A percentile compares a stretch with the other conserved stretches of the same genome.
phyloP scores from a whole-genome alignment of 2,797 vertebrate genomes.

The Potorous gilbertii region DNA sequence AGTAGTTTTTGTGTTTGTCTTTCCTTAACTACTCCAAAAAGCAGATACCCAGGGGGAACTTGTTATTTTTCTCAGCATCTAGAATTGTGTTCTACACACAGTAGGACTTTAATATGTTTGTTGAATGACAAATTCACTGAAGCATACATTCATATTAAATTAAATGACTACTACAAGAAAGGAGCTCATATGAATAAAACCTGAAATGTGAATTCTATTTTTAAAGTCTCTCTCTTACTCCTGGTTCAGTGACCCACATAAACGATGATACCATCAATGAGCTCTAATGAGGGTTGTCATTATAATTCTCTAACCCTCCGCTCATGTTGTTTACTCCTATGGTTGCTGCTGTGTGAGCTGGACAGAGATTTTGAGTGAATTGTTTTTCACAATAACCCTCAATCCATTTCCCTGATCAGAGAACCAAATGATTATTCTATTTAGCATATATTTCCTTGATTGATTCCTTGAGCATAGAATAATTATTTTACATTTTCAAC shows the following conservation, averaged over 20 bases:
- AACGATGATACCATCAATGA: constrained; percentile 21
- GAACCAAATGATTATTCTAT: constrained; percentile 82
- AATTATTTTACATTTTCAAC: constrained; percentile 83
- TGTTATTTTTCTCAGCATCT: not conserved
- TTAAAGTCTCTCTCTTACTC: constrained; percentile 39
- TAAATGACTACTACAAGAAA: not conserved
- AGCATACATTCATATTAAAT: not conserved
- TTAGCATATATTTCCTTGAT: constrained; percentile 75
- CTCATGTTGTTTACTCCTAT: constrained; percentile 69
- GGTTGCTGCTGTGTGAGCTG: constrained; percentile 73
- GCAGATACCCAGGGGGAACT: not conserved
- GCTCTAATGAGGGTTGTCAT: constrained; percentile 37
- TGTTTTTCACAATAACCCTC: constrained; percentile 84
- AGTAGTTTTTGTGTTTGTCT: not conserved
- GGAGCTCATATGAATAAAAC: not conserved
- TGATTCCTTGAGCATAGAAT: constrained; percentile 79
- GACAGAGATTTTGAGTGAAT: constrained; percentile 41
- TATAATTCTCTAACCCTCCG: constrained; percentile 59
- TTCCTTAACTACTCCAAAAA: not conserved
- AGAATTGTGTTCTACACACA: not conserved
- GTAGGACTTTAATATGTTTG: not conserved
- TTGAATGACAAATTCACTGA: not conserved
- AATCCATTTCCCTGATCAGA: constrained; percentile 79
- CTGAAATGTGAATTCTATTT: not conserved
- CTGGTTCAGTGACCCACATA: constrained; percentile 35